phyloP scores from a whole-genome alignment of 2,797 vertebrate species.

The Cossypha polioptera region DNA sequence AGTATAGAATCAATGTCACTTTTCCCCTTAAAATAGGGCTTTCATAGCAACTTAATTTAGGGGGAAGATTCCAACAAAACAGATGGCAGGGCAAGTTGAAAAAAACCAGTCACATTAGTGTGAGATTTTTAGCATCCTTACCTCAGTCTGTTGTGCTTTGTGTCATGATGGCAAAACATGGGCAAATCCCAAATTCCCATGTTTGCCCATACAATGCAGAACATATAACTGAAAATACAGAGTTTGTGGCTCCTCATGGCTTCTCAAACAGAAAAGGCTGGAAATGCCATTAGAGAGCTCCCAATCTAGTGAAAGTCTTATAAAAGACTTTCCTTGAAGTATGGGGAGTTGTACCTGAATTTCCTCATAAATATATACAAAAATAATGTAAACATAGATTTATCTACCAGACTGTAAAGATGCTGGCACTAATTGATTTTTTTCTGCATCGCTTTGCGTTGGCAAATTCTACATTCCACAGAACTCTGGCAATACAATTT shows the following conservation, averaged over 20 bases:
- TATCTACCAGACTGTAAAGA: neutral
- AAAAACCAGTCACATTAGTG: neutral
- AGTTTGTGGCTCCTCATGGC: neutral
- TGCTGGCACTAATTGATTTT: neutral
- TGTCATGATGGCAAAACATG: neutral
- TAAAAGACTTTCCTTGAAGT: neutral
- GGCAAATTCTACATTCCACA: neutral
- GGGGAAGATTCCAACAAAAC: neutral
- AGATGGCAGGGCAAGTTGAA: neutral
- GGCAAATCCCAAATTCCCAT: neutral
- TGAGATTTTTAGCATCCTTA: neutral
- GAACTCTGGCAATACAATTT: neutral
- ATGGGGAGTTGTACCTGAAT: neutral
- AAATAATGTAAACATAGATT: neutral
- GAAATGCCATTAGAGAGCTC: neutral
- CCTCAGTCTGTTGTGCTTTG: neutral
- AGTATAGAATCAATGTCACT: neutral
- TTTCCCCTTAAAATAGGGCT: neutral
- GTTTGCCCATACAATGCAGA: neutral
- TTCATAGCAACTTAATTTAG: neutral
- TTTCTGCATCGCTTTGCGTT: neutral
- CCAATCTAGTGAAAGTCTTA: neutral
- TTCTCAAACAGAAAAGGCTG: neutral
- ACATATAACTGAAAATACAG: neutral
- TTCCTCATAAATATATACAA: neutral